Percentiles rank a stretch among this genome's conserved stretches.
These are phyloP conservation scores for Plagodis pulveraria DNA, from an alignment of 2,888 invertebrate species.

Conservation along the genomic window DNA sequence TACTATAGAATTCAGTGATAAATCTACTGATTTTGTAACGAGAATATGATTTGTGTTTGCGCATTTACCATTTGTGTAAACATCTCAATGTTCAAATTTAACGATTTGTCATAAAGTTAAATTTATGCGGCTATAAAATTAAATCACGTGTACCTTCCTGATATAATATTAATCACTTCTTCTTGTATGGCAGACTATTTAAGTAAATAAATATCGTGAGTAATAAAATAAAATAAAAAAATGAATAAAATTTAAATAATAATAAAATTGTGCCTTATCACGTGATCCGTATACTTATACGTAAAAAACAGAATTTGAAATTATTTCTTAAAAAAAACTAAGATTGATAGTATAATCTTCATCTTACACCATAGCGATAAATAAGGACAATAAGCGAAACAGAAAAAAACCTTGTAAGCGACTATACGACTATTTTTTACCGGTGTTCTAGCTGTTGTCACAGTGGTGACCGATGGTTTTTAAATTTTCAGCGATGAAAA, in stretches of 20 bases:
- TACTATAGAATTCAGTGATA: conserved; percentile 4
- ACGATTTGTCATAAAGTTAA: conserved; percentile 51
- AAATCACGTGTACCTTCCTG: conserved; percentile 20
- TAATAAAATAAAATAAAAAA: too few species aligned
- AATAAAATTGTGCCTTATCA: too few species aligned
- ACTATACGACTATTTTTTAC: conserved; percentile 80
- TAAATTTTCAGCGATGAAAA: conserved; percentile 83
- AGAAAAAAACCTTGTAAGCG: conserved; percentile 70
- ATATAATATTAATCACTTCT: too few species aligned
- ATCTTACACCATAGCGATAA: conserved; percentile 18
- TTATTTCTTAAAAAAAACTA: too few species aligned
- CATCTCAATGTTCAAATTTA: conserved; percentile 45
- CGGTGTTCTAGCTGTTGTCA: conserved; percentile 81
- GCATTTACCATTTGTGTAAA: conserved; percentile 39
- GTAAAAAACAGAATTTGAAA: too few species aligned
- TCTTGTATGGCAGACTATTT: too few species aligned
- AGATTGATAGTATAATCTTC: too few species aligned
- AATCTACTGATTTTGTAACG: conserved; percentile 6
- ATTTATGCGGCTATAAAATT: conserved; percentile 38
- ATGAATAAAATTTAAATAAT: too few species aligned
- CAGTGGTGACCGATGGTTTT: conserved; percentile 82
- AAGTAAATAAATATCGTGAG: too few species aligned
- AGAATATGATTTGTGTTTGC: conserved; percentile 43
- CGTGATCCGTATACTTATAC: too few species aligned
- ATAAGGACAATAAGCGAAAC: conserved; percentile 34